phyloP scores from a whole-genome alignment of 2,888 invertebrate genomes.

The Hemithea aestivaria region DNA sequence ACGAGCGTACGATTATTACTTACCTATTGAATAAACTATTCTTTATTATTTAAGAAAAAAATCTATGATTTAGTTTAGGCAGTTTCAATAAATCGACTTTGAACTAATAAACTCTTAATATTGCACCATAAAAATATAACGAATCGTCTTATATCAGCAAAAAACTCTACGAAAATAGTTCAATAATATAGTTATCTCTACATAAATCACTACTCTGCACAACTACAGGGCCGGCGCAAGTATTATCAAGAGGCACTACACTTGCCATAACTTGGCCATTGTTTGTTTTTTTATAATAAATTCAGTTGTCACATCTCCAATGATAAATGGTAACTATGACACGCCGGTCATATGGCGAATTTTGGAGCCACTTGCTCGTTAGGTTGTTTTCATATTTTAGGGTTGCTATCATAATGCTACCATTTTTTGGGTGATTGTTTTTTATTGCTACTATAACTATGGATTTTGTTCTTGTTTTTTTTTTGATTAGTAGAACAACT shows the following conservation, averaged over 20 bases:
- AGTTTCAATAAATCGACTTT: too few species aligned
- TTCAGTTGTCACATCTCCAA: conserved; percentile 73
- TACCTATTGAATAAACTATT: too few species aligned
- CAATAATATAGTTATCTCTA: conserved; percentile 21
- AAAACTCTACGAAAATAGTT: too few species aligned
- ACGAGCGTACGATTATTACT: too few species aligned
- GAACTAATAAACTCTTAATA: too few species aligned
- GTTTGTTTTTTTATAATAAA: conserved; percentile 76
- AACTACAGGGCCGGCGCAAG: conserved; percentile 49
- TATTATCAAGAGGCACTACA: conserved; percentile 55
- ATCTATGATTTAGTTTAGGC: too few species aligned
- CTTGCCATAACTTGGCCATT: conserved; percentile 55
- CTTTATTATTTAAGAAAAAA: too few species aligned
- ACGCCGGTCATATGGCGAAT: conserved; percentile 73
- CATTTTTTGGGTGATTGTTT: conserved; percentile 21
- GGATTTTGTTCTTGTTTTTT: too few species aligned
- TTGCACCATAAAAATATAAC: too few species aligned
- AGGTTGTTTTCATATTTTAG: conserved; percentile 35
- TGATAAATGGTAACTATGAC: conserved; percentile 72
- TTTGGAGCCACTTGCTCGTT: conserved; percentile 61
- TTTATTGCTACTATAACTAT: conserved; percentile 11
- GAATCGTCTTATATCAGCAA: too few species aligned
- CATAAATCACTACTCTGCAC: conserved; percentile 33
- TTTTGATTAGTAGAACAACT: too few species aligned
- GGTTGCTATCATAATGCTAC: conserved; percentile 37